phyloP scores from a whole-genome alignment of 2,113 vertebrate species.

The Atlantisia rogersi region DNA sequence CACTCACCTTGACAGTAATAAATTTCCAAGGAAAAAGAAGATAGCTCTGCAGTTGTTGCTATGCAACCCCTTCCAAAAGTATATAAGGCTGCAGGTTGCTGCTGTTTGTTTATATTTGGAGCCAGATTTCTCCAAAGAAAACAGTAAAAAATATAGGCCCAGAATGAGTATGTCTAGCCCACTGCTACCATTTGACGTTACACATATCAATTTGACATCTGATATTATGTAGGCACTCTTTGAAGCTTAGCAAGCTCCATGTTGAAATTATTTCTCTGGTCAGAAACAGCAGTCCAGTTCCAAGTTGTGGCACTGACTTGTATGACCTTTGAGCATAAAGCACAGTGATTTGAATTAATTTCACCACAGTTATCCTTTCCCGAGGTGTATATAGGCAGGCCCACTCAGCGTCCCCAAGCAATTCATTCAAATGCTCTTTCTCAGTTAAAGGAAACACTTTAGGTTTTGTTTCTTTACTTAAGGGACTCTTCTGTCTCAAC shows the following conservation, averaged over 20 bases:
- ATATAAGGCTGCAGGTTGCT: not conserved
- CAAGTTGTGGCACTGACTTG: not conserved
- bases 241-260: not conserved
- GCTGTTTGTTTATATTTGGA: not conserved
- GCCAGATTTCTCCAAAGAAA: not conserved
- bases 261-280: not conserved
- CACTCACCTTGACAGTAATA: not conserved
- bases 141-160: not conserved
- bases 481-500: not conserved
- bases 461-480: slow-evolving; percentile 13
- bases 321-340: not conserved
- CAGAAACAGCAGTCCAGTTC: not conserved
- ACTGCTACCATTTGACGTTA: not conserved
- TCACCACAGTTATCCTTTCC: not conserved
- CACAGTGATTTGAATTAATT: not conserved
- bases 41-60: slow-evolving; percentile 14
- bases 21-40: not conserved
- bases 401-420: not conserved
- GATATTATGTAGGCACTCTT: not conserved
- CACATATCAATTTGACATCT: not conserved
- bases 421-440: slow-evolving; percentile 6
- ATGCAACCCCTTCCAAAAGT: slow-evolving; percentile 27
- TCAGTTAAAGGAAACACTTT: not conserved
- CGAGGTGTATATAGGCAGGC: not conserved
- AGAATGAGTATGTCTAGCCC: not conserved